phyloP scores from a whole-genome alignment of 2,113 vertebrate species.

The Tylochromis polylepis region DNA sequence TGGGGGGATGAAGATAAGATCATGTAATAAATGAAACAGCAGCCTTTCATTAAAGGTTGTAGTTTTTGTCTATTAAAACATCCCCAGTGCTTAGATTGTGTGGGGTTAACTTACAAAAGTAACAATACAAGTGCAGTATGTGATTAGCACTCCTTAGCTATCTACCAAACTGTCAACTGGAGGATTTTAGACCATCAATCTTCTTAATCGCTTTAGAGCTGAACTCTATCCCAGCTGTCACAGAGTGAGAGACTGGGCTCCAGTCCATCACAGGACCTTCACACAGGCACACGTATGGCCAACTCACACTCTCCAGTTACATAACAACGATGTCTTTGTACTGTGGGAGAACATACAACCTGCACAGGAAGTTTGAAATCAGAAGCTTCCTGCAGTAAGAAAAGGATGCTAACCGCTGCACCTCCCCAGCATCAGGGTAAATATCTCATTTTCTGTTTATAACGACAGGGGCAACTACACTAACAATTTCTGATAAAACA shows the following conservation, averaged over 20 bases:
- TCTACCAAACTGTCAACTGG: neutral
- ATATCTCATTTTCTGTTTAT: neutral
- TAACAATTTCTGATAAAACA: neutral
- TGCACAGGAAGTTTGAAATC: neutral
- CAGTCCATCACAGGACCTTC: neutral
- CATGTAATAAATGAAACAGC: neutral
- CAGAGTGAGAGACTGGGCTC: neutral
- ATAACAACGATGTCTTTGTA: neutral
- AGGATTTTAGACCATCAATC: neutral
- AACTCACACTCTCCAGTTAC: neutral
- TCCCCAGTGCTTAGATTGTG: neutral
- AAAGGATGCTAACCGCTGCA: neutral
- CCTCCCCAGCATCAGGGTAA: neutral
- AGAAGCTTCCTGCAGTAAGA: neutral
- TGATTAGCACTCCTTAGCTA: neutral
- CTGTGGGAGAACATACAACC: neutral
- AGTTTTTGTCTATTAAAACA: neutral
- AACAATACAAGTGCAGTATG: too few species aligned
- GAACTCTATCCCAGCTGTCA: neutral
- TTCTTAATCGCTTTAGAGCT: neutral
- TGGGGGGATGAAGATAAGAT: neutral
- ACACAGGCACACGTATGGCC: neutral
- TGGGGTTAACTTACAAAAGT: accelerated
- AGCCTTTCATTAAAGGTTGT: neutral
- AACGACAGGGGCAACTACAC: neutral